Conservation (phyloP, 2,888 invertebrate species). For the Ellobium chinense region DNA sequence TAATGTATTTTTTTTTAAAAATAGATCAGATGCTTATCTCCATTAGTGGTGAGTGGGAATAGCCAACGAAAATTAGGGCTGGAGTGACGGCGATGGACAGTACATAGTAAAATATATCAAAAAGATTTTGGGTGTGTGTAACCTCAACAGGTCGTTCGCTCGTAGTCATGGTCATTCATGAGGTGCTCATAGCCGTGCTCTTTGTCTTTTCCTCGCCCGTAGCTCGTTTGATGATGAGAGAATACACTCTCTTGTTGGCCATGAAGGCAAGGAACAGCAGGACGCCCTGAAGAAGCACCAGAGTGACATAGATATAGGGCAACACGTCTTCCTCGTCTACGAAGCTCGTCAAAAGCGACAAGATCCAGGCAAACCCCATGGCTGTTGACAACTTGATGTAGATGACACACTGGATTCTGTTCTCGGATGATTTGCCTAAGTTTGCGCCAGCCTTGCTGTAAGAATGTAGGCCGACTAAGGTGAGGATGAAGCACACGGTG, state of each 20-base stretch:
- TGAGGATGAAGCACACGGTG: conserved; percentile 45
- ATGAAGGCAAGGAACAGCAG: conserved; percentile 30
- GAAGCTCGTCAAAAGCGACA: background rate
- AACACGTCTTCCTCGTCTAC: background rate
- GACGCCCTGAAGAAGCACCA: conserved; percentile 27
- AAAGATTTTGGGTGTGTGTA: too few species aligned
- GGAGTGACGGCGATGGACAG: too few species aligned
- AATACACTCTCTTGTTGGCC: conserved; percentile 21
- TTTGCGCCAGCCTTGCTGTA: background rate
- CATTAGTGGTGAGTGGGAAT: too few species aligned
- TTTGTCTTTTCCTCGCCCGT: too few species aligned
- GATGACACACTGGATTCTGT: conserved; percentile 3
- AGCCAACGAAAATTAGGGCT: too few species aligned
- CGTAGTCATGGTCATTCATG: too few species aligned
- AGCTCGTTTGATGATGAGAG: background rate
- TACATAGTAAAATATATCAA: too few species aligned
- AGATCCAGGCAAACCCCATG: conserved; percentile 29
- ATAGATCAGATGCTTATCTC: too few species aligned
- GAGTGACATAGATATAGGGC: background rate
- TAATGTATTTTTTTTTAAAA: too few species aligned
- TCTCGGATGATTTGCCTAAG: background rate
- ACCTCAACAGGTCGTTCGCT: too few species aligned
- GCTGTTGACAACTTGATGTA: conserved; percentile 30
- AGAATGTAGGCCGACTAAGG: conserved; percentile 43
- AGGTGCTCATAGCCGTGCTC: too few species aligned